A percentile compares a stretch with the other conserved stretches of the same genome.
These are phyloP conservation scores for Lacerta agilis DNA, from an alignment of 2,797 vertebrate genomes.

Conservation along the genomic window DNA sequence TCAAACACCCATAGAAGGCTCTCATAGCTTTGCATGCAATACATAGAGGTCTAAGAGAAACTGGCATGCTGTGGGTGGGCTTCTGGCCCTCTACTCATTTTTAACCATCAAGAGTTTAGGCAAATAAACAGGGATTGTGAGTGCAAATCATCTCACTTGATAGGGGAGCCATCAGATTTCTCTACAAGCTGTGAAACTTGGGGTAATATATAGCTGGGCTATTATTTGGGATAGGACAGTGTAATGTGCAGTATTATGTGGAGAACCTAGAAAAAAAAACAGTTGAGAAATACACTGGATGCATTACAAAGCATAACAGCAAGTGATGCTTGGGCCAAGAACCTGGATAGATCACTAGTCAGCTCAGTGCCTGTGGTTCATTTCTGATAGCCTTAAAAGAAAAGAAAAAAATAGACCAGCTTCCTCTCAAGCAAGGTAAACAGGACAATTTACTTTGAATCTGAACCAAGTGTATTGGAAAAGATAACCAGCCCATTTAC, in stretches of 20 bases:
- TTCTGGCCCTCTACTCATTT: too few relatives aligned
- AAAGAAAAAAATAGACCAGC: too few relatives aligned
- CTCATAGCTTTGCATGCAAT: too few relatives aligned
- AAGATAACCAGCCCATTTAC: background rate
- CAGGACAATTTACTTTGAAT: background rate
- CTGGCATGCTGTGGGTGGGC: too few relatives aligned
- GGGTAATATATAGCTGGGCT: background rate
- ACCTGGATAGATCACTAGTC: background rate
- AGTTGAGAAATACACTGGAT: background rate
- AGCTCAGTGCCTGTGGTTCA: background rate
- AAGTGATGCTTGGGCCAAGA: too few relatives aligned
- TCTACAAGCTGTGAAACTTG: background rate
- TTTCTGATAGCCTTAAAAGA: background rate
- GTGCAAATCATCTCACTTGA: background rate
- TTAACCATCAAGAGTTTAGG: too few relatives aligned
- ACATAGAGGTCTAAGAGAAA: too few relatives aligned
- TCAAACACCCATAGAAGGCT: too few relatives aligned
- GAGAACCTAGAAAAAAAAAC: background rate
- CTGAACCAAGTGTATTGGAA: background rate
- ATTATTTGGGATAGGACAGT: background rate
- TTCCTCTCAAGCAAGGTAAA: background rate
- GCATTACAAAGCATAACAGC: background rate
- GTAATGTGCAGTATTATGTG: background rate
- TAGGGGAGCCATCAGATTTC: background rate
- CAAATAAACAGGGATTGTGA: background rate